Percentiles rank a stretch among this genome's conserved stretches.
Evolutionary conservation across 92 coral and sea anemone genomes (phyloP).

Genomic region (Chrysogorgia sp.): DNA sequence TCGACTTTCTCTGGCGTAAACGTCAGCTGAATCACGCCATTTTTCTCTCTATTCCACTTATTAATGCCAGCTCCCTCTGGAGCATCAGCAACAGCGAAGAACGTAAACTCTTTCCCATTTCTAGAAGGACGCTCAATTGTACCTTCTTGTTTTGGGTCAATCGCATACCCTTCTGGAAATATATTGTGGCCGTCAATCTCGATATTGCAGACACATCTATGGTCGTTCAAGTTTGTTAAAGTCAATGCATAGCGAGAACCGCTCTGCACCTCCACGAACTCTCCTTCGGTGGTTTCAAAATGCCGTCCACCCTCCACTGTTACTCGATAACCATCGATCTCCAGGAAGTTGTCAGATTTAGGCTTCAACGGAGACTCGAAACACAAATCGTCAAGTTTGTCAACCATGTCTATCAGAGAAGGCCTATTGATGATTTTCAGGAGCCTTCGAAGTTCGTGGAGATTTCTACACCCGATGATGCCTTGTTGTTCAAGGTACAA

Average conservation of each 20-base stretch:
- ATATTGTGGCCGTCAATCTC: conserved; percentile 26
- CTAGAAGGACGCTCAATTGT: conserved; percentile 19
- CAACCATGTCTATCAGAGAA: background rate
- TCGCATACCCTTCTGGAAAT: background rate
- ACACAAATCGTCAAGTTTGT: background rate
- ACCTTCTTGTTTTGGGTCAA: background rate
- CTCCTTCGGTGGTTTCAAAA: conserved; percentile 26
- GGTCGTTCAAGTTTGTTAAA: background rate
- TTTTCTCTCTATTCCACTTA: background rate
- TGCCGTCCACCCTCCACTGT: conserved; percentile 23
- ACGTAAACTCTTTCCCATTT: conserved; percentile 2
- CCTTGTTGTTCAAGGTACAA: background rate
- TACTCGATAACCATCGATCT: conserved; percentile 13
- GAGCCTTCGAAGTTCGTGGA: conserved; percentile 1
- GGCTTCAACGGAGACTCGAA: conserved; percentile 3
- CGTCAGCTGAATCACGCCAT: conserved; percentile 8
- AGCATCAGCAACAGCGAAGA: conserved; percentile 29
- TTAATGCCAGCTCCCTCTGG: conserved; percentile 18
- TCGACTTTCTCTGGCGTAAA: conserved; percentile 33
- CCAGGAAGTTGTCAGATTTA: conserved; percentile 7
- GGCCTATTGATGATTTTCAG: background rate
- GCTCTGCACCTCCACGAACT: conserved; percentile 29
- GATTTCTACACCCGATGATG: conserved; percentile 15
- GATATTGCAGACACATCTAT: background rate
- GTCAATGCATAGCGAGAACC: conserved; percentile 9